phyloP scores from a whole-genome alignment of 2,113 vertebrate species.

The Hiodon alosoides region DNA sequence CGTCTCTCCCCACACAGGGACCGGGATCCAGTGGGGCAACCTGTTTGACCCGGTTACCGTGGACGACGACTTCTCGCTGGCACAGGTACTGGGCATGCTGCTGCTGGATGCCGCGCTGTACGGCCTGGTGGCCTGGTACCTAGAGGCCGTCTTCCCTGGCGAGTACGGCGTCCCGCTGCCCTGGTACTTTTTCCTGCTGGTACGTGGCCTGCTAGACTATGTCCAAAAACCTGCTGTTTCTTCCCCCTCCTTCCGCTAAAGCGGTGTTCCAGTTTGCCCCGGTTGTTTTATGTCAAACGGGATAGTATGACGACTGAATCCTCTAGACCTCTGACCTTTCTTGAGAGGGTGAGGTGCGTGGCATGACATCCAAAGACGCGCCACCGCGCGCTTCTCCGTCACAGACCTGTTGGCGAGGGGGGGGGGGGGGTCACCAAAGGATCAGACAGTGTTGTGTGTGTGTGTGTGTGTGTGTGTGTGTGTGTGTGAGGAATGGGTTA shows the following conservation, averaged over 20 bases:
- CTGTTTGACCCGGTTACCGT: constrained; percentile 80
- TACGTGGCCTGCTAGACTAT: constrained; percentile 48
- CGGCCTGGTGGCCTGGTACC: constrained; percentile 82
- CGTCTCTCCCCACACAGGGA: constrained; percentile 53
- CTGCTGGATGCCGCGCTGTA: constrained; percentile 81
- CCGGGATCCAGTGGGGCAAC: constrained; percentile 85
- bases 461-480: too few relatives aligned
- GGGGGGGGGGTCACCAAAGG: too few relatives aligned
- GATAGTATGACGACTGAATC: too few relatives aligned
- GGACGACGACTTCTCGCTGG: constrained; percentile 88
- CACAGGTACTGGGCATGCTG: constrained; percentile 81
- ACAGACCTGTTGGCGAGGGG: too few relatives aligned
- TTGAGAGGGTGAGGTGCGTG: too few relatives aligned
- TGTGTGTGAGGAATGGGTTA: too few relatives aligned
- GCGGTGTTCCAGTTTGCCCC: background rate
- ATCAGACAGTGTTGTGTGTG: background rate
- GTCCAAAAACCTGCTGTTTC: background rate
- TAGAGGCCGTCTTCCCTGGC: constrained; percentile 88
- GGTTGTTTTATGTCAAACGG: too few relatives aligned
- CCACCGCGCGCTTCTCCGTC: too few relatives aligned
- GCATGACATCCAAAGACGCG: too few relatives aligned
- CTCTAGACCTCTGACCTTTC: too few relatives aligned
- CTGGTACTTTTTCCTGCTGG: constrained; percentile 89
- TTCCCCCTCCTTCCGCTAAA: background rate
- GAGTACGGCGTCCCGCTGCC: constrained; percentile 89